phyloP scores from a whole-genome alignment of 53 echinoderm and acorn worm genomes.

The Apostichopus leukothele region DNA sequence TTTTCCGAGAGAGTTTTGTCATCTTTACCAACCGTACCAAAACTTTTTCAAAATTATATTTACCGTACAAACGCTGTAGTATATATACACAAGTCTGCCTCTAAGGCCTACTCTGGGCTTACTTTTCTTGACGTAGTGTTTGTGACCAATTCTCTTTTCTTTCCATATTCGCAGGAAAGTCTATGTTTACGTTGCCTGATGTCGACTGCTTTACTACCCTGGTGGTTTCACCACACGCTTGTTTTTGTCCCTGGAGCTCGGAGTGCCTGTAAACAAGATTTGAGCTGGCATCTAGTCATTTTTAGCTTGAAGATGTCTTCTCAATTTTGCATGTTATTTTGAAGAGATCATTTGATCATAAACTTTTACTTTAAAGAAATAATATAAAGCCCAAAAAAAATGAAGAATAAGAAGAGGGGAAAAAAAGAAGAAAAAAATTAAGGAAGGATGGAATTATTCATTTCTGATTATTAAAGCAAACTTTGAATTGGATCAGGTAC shows the following conservation, averaged over 20 bases:
- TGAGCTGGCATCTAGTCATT: neutral
- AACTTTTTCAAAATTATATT: too few species aligned
- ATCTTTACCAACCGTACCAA: too few species aligned
- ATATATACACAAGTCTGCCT: too few species aligned
- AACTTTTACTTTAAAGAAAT: neutral
- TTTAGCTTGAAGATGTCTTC: constrained; percentile 2
- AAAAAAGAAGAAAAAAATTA: neutral
- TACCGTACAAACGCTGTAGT: too few species aligned
- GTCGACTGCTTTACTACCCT: neutral
- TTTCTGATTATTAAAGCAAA: neutral
- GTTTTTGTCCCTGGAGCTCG: neutral
- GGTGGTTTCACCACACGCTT: neutral
- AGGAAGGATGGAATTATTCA: neutral
- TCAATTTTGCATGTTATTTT: neutral
- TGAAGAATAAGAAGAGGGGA: neutral
- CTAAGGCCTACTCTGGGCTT: too few species aligned
- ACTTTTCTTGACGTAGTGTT: too few species aligned
- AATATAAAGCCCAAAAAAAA: too few species aligned
- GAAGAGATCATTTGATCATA: neutral
- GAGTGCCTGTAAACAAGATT: constrained; percentile 2
- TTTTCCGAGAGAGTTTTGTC: too few species aligned
- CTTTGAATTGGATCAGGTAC: neutral
- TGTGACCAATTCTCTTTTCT: constrained; percentile 2
- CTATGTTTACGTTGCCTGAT: constrained; percentile 93
- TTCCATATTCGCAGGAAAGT: constrained; percentile 77